Evolutionary conservation across 2,113 vertebrate species (phyloP).

Genomic region (Gymnobelideus leadbeateri): DNA sequence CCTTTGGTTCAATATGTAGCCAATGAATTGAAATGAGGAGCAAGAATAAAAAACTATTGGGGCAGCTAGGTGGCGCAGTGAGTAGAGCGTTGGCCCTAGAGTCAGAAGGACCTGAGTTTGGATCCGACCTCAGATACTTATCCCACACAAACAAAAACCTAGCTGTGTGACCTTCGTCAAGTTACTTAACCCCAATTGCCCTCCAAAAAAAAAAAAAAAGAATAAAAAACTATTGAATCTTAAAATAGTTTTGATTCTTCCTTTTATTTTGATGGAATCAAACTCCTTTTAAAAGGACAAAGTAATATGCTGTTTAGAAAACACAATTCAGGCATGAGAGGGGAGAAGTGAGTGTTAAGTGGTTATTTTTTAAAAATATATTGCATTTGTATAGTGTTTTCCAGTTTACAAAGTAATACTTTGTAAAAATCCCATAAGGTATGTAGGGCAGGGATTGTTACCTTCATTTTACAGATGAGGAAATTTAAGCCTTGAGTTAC

Average conservation of each 20-base stretch:
- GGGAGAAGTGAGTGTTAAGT: background rate
- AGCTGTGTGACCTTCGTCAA: too few relatives aligned
- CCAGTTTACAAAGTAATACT: background rate
- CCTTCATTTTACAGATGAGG: background rate
- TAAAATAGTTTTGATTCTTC: background rate
- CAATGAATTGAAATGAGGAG: background rate
- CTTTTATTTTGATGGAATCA: background rate
- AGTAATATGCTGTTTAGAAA: background rate
- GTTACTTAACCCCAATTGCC: too few relatives aligned
- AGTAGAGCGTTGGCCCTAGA: too few relatives aligned
- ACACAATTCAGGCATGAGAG: rapidly evolving
- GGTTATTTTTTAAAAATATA: background rate
- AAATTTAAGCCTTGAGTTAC: background rate
- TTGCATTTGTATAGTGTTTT: background rate
- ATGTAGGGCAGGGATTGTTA: background rate
- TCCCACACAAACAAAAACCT: too few relatives aligned
- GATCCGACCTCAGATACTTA: too few relatives aligned
- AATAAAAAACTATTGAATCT: background rate
- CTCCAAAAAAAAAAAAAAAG: too few relatives aligned
- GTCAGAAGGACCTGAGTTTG: too few relatives aligned
- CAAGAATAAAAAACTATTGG: background rate
- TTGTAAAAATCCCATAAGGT: background rate
- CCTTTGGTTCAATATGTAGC: background rate
- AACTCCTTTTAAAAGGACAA: conserved; percentile 15
- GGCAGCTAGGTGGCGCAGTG: too few relatives aligned